Evolutionary conservation across 2,113 vertebrate genomes (phyloP), one percentile per base, ranked within the genome.

Genomic region (Desmodus rotundus): DNA sequence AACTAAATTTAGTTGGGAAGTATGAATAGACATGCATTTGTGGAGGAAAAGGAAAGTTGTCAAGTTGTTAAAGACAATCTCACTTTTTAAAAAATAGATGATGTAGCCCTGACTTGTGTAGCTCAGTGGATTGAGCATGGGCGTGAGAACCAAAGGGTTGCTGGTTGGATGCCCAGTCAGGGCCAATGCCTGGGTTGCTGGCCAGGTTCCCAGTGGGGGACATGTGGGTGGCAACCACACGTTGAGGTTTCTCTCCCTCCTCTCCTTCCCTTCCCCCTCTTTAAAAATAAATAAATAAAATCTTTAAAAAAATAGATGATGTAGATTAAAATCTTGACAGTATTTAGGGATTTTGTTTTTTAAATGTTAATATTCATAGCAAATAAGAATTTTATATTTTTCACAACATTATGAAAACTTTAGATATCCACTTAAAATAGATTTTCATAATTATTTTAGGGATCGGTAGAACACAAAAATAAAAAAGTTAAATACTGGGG

Each of bases 371-470:
- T 89, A 68, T 41, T 80, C 52, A 61, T 0, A 77, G 33, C 38
- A 94, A 91, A 28, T 45, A 45, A 65, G 31, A 33, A 72, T 41
- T 52, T 31, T 72, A 10, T 41, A 45, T 28, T 90, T 80, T 67
- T 38, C 41, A 87, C 1, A 81, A 93, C 26, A 54, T 45, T 56
- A 54, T 61, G 20, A 91, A 89, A 63, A 87, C 83, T 93, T 87
- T 78, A 80, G 15, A 56, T 63, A 24, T 5, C 5, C 61, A 12
- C 38, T 92, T 74, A 73, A 67, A 92, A 87, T 56, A 58, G 17
- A 78, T 56, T 92, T 95, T 83, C 16, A 36, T 54, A 85, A 63
- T 50, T 78, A 92, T 87, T 84, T 94, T 22, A 93, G 47, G 19
- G 5, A 13, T 38, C 41, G 58, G 5, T 16, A 87, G 12, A 92